Base-by-base conservation (phyloP, 2,797 vertebrate species). In the Esox masquinongy region DNA sequence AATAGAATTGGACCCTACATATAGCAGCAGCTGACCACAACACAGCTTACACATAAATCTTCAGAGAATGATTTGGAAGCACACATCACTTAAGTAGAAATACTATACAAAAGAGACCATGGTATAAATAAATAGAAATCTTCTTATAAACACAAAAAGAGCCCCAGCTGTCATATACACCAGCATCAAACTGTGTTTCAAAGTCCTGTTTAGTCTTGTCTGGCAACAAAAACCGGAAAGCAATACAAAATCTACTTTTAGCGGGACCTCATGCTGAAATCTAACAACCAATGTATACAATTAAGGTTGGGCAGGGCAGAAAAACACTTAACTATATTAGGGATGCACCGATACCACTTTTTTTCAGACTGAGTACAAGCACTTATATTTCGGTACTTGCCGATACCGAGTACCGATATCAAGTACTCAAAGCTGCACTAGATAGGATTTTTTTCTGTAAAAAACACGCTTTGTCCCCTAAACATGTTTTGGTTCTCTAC, bases 21-120 rank as follows among this genome's bases (percentile, higher is more conserved):
- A 1, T 31, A 31, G 74, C 79, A 80, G 81, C 81, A 80, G 75
- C 80, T 80, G 82, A 64, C 75, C 4, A 59, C 12, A 43, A 67
- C 73, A 83, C 78, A 81, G 79, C 87, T 87, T 87, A 84, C 87
- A 68, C 87, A 86, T 29, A 77, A 29, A 70, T 29, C 43, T 50
- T 22, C 22, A 49, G 68, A 22, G 24, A 14, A 6, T n/a, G 5
- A 7, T 19, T 68, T 12, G 39, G 66, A 31, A 31, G 17, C 36
- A 4, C 4, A 47, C 68, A 69, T 4, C 49, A 19, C 64, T 67
- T 6, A 31, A 34, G 29, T 68, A 15, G 39, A 81, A 74, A 80
- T 67, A 22, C 64, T 36, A 63, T 77, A 76, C 79, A 79, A 74
- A 47, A 43, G 66, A 76, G 8, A 75, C 68, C 74, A 51, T 19